Evolutionary conservation across 2,888 invertebrate species (phyloP), one percentile per base, ranked within the genome.

Genomic region (Agriopis aurantiaria): DNA sequence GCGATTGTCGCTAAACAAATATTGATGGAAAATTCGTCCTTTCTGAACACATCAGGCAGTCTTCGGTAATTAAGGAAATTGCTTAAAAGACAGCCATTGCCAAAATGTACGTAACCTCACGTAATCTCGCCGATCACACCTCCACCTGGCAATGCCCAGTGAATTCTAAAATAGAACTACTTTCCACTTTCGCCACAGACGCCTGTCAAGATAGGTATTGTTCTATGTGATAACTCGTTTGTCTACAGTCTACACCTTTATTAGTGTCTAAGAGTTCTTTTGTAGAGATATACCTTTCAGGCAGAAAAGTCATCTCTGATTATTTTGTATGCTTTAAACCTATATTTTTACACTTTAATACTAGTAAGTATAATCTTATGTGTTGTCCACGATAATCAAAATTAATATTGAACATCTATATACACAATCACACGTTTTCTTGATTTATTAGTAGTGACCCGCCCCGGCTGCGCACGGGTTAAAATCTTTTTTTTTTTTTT

Each of bases 141-240:
- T 71, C 63, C 61, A 60, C 9, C 65, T 43, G 67, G 52, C 71
- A 53, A 61, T 52, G 55, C 10, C 49, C 57, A 14, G 61, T 68
- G 75, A 72, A 76, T 76, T 66, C 67, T 14, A 68, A 67, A 65
- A 69, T 59, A 61, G 52, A 61, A 74, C 73, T 73, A 76, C 79
- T 80, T 81, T 81, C 80, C 71, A 80, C 79, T 79, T 80, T 79
- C 78, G 71, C 76, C 61, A 48, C 58, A 43, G 59, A 68, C 41
- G 65, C 71, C 68, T 53, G 52, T 58, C 68, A 64, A 68, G 66
- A 71, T 74, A 65, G 60, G 73, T 72, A 78, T 77, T 78, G 74
- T 77, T 77, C 68, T 66, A 58, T 62, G 41, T 45, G 57, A 40
- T 62, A 57, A 63, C 55, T 58, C 33, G 60, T 65, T 49, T 66